Evolutionary conservation across 2,113 vertebrate species (phyloP).

Genomic region (Corythaeola cristata): DNA sequence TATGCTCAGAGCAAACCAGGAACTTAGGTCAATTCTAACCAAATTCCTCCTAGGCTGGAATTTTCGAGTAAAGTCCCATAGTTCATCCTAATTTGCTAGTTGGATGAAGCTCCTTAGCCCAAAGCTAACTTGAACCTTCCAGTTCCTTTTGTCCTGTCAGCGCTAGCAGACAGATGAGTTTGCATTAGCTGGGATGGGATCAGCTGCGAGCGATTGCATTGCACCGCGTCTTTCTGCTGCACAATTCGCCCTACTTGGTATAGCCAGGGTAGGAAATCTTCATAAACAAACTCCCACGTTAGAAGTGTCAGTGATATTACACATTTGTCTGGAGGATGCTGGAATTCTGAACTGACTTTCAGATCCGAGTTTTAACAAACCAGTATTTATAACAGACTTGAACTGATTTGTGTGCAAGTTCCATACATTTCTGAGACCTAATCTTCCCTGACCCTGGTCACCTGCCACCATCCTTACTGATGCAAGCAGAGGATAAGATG

Average conservation of each 20-base stretch:
- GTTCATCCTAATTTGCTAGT: background rate
- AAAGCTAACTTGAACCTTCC: background rate
- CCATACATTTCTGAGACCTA: background rate
- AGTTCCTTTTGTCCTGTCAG: background rate
- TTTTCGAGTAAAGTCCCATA: background rate
- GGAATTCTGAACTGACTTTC: background rate
- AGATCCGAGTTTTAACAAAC: background rate
- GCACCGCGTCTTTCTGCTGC: background rate
- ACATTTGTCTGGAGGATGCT: background rate
- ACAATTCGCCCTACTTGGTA: fast-evolving
- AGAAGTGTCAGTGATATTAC: too few relatives aligned
- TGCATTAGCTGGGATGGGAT: background rate
- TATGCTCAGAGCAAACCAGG: background rate
- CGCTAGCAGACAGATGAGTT: background rate
- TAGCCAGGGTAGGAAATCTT: background rate
- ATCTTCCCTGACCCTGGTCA: too few relatives aligned
- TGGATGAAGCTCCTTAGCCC: background rate
- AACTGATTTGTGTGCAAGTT: background rate
- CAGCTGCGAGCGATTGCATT: background rate
- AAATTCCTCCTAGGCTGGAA: background rate
- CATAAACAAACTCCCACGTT: too few relatives aligned
- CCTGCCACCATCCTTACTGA: background rate
- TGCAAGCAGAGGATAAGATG: background rate
- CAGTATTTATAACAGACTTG: background rate
- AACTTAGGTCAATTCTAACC: background rate